phyloP scores from a whole-genome alignment of 1,140 invertebrate species.

The Argopecten irradians region DNA sequence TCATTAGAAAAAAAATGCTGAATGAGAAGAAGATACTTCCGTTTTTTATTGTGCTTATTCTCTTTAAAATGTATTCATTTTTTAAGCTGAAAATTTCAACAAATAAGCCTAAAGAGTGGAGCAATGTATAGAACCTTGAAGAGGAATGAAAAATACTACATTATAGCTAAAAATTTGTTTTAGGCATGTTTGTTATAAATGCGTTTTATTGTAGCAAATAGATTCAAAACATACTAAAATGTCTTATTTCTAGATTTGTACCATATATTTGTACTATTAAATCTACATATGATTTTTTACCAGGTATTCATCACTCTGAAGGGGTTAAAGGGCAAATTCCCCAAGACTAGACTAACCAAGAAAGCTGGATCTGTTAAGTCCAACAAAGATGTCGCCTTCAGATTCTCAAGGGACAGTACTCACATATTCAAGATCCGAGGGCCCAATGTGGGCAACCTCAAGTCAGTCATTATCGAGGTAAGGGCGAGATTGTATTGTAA shows the following conservation, averaged over 20 bases:
- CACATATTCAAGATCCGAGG: conserved; percentile 74
- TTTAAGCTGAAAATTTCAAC: no score
- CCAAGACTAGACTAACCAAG: conserved; percentile 72
- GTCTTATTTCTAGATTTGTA: neutral
- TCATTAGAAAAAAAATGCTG: no score
- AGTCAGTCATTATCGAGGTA: conserved; percentile 74
- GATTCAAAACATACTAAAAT: neutral
- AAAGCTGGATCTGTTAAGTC: conserved; percentile 71
- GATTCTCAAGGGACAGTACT: conserved; percentile 73
- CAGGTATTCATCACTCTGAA: conserved; percentile 73
- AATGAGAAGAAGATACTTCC: no score
- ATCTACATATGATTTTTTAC: conserved; percentile 32
- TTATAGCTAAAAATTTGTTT: neutral
- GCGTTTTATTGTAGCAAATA: neutral
- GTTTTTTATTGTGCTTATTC: no score
- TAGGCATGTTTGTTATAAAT: neutral
- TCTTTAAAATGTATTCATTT: no score
- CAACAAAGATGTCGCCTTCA: conserved; percentile 69
- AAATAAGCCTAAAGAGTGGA: no score
- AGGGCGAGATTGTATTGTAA: neutral
- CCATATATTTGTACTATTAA: no score
- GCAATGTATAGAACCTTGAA: no score
- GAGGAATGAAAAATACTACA: no score
- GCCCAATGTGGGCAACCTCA: conserved; percentile 73
- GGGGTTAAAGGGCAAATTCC: conserved; percentile 72